Base-by-base conservation (phyloP, 2,888 invertebrate species). In the Macroteleia sp. region DNA sequence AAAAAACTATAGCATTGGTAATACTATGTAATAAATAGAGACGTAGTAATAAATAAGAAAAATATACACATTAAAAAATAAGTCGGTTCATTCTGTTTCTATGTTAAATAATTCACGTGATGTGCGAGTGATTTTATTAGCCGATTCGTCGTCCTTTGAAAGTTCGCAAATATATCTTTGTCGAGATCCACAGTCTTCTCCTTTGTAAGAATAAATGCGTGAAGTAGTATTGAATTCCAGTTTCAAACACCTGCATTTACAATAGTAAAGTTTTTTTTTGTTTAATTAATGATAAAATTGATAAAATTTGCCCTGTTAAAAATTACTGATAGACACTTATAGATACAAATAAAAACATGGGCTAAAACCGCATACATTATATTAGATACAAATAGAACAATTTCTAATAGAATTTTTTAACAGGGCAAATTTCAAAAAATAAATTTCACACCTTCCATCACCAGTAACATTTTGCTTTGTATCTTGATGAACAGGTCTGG, bases 91-190 rank as follows among this genome's bases (percentile, higher is more conserved):
- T 71, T 77, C 41, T 44, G 3, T 54, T 22, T 46, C 61, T 25
- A 42, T 61, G 32, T 39, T 70, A 32, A 79, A 73, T 42, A 86
- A 67, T 22, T 74, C 81, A 10, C 86, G 76, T 2, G 88, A 86
- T 5, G 85, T 87, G 62, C 86, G 86, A 61, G 86, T 87, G 10
- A 90, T 88, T 70, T 85, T 89, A 59, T 90, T 90, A 4, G 80
- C 86, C 10, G 88, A 85, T 64, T 91, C 91, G 32, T 90, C 88
- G 52, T 90, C 88, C 34, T 80, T 81, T 5, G 86, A 86, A 54
- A 93, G 91, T 92, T 96, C 95, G 87, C 97, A 97, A 56, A 96
- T 93, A 88, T 94, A 96, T 83, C 94, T 92, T 82, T 94, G 95
- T 9, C 94, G 90, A 0, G 93, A 91, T 0, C 94, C 93, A 88